A percentile compares a stretch with the other conserved stretches of the same genome.
Conservation (phyloP, 2,888 invertebrate species). For the Horisme vitalbata region DNA sequence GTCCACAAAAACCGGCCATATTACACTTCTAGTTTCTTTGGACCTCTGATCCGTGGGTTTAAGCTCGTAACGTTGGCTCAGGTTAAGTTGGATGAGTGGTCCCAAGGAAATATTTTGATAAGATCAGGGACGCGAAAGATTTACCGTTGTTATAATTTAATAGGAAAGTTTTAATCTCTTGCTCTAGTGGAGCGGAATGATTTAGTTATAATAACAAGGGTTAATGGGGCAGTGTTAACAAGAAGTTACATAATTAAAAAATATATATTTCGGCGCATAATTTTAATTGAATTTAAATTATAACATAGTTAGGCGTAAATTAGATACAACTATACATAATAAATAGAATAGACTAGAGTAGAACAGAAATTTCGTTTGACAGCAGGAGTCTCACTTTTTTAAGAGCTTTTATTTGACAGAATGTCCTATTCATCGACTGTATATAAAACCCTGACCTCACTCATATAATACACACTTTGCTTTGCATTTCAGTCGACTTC, state of each 20-base stretch:
- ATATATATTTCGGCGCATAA: not conserved
- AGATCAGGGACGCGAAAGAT: conserved; percentile 45
- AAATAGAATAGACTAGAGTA: no score
- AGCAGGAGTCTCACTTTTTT: no score
- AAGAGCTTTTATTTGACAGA: no score
- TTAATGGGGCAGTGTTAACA: not conserved
- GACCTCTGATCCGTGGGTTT: conserved; percentile 5
- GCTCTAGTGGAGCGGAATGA: conserved; percentile 10
- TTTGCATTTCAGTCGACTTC: no score
- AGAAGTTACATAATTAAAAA: not conserved
- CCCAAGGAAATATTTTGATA: conserved; percentile 42
- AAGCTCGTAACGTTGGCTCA: conserved; percentile 7
- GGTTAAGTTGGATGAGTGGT: conserved; percentile 27
- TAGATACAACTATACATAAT: no score
- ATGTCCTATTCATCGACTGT: no score
- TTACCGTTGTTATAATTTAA: conserved; percentile 44
- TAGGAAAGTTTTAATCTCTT: conserved; percentile 42
- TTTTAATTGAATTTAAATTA: no score
- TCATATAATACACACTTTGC: no score
- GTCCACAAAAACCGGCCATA: conserved; percentile 6
- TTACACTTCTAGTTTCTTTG: not conserved
- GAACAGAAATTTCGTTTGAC: no score
- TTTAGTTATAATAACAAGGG: conserved; percentile 14
- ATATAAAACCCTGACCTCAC: no score
- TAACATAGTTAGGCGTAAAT: no score